phyloP scores from a whole-genome alignment of 2,113 vertebrate genomes.

The Bujurquina vittata region DNA sequence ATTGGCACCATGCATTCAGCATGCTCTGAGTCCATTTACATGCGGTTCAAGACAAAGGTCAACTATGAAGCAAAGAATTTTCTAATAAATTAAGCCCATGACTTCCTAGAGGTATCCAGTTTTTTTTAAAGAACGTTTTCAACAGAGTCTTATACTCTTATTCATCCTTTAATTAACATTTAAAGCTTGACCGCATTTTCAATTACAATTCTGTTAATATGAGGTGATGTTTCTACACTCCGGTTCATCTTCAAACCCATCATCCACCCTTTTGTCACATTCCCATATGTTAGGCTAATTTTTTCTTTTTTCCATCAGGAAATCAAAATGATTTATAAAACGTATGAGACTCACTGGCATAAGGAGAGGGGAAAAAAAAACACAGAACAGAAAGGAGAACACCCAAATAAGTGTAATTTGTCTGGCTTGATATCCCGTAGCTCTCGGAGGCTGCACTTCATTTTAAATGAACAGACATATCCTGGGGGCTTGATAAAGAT shows the following conservation, averaged over 20 bases:
- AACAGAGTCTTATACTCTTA: neutral
- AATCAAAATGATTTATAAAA: neutral
- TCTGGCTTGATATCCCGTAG: neutral
- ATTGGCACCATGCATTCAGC: neutral
- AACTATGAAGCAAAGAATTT: neutral
- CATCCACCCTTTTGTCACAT: neutral
- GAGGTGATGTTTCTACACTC: neutral
- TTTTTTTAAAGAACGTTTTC: neutral
- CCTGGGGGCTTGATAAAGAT: neutral
- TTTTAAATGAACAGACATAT: constrained; percentile 1
- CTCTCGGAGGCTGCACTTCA: neutral
- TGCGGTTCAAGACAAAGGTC: neutral
- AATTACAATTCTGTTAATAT: neutral
- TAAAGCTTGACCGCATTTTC: neutral
- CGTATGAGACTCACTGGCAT: neutral
- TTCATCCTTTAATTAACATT: neutral
- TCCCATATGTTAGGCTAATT: neutral
- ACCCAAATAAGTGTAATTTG: constrained; percentile 18
- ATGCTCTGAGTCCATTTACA: neutral
- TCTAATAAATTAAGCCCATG: neutral
- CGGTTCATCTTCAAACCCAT: neutral
- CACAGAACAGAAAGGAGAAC: neutral
- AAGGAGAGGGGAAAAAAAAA: neutral
- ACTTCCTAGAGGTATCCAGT: neutral
- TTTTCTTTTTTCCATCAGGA: neutral